A percentile compares a stretch with the other conserved stretches of the same genome.
Conservation (phyloP, 2,888 invertebrate species). For the Campaea margaritaria region DNA sequence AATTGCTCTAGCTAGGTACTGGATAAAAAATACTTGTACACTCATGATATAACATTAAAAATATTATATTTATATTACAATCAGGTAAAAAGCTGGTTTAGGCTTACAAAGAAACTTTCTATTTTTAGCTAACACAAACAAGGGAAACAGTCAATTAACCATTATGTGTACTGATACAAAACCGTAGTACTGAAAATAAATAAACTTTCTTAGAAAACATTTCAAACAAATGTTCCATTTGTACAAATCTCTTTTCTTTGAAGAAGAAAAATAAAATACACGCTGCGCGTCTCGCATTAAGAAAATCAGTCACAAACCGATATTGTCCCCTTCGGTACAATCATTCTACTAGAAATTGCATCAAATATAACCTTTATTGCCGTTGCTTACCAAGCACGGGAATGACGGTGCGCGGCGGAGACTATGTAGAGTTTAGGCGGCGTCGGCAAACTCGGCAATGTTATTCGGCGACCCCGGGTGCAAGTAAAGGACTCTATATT, state of each 20-base stretch:
- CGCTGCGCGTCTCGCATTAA: slow-evolving; percentile 34
- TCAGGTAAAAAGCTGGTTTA: too few species aligned
- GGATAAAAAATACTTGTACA: too few species aligned
- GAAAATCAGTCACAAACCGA: slow-evolving; percentile 41
- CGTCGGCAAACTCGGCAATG: slow-evolving; percentile 70
- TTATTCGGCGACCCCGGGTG: slow-evolving; percentile 78
- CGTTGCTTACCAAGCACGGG: slow-evolving; percentile 48
- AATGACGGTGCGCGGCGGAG: slow-evolving; percentile 46
- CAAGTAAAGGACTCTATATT: slow-evolving; percentile 83
- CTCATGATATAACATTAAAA: too few species aligned
- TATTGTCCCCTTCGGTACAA: slow-evolving; percentile 40
- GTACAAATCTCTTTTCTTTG: slow-evolving; percentile 26
- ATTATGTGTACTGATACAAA: too few species aligned
- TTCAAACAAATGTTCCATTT: slow-evolving; percentile 18
- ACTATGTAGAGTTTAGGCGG: slow-evolving; percentile 52
- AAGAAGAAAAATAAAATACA: slow-evolving; percentile 38
- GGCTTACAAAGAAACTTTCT: too few species aligned
- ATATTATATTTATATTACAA: too few species aligned
- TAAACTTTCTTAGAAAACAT: slow-evolving; percentile 17
- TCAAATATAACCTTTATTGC: slow-evolving; percentile 48
- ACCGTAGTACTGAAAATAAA: background rate
- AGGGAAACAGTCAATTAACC: too few species aligned
- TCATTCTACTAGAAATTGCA: slow-evolving; percentile 41
- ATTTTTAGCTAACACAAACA: too few species aligned
- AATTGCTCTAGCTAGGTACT: too few species aligned